Evolutionary conservation across 2,888 invertebrate species (phyloP).

Genomic region (Furcula furcula): DNA sequence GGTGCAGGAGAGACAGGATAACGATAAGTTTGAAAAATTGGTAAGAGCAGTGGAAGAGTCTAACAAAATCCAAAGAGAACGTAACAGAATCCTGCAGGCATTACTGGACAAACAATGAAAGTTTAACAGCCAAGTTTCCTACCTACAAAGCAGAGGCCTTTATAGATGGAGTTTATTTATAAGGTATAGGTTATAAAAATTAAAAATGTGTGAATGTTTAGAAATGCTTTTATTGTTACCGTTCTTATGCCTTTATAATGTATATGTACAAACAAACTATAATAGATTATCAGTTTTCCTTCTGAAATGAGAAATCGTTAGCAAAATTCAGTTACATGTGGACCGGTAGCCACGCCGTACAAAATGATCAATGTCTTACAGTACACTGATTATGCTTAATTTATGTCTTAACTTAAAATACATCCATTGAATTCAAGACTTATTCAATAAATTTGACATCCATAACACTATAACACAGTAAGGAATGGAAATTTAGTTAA

Average conservation of each 20-base stretch:
- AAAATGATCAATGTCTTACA: constrained; percentile 61
- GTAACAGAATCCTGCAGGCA: constrained; percentile 64
- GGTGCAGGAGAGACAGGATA: constrained; percentile 40
- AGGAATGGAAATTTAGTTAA: constrained; percentile 74
- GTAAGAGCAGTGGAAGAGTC: constrained; percentile 59
- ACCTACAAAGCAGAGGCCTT: background rate
- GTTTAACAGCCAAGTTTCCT: background rate
- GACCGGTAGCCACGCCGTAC: constrained; percentile 53
- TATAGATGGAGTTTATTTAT: background rate
- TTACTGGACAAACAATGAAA: constrained; percentile 47
- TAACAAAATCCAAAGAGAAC: constrained; percentile 64
- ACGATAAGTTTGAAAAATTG: constrained; percentile 59
- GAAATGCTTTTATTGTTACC: constrained; percentile 79
- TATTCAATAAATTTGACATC: constrained; percentile 66
- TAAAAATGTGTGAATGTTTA: constrained; percentile 57
- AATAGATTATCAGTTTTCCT: constrained; percentile 75
- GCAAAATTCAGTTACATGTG: constrained; percentile 61
- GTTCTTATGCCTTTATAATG: constrained; percentile 77
- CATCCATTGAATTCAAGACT: constrained; percentile 62
- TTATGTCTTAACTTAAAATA: constrained; percentile 76
- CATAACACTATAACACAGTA: constrained; percentile 77
- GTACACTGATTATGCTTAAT: constrained; percentile 74
- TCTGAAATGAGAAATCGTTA: constrained; percentile 74
- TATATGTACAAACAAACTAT: constrained; percentile 82
- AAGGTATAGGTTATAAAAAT: constrained; percentile 1